Evolutionary conservation across 2,797 vertebrate genomes (phyloP).

Genomic region (Typhlichthys eigenmanni): DNA sequence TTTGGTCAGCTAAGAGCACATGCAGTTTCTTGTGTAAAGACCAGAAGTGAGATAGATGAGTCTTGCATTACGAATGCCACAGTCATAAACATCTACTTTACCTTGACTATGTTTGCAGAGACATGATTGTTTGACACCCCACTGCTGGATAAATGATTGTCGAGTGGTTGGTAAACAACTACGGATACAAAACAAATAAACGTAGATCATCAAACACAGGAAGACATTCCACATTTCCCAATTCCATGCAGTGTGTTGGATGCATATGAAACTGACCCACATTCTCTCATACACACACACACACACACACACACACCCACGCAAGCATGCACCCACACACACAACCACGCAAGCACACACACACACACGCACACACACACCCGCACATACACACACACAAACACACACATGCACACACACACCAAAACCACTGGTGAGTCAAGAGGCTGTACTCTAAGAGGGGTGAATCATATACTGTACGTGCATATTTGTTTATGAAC

Average conservation of each 20-base stretch:
- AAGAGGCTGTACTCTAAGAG: slow-evolving; percentile 21
- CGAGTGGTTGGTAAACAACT: not conserved
- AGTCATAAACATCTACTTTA: no score
- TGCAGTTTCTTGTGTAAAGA: no score
- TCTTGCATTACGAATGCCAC: no score
- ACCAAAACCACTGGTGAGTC: slow-evolving; percentile 27
- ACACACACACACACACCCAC: slow-evolving; percentile 5
- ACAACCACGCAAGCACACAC: not conserved
- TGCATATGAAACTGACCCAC: slow-evolving; percentile 28
- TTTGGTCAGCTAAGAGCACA: no score
- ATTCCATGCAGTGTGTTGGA: slow-evolving; percentile 11
- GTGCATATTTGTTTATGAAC: slow-evolving; percentile 23
- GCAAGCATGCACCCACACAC: not conserved
- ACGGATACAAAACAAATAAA: not conserved
- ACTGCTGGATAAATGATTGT: not conserved
- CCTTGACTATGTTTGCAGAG: not conserved
- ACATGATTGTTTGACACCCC: not conserved
- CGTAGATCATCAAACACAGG: not conserved
- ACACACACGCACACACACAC: slow-evolving; percentile 11
- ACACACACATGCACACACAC: not conserved
- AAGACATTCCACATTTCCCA: slow-evolving; percentile 10
- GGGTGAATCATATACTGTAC: slow-evolving; percentile 41
- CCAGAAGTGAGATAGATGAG: no score
- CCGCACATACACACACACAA: not conserved
- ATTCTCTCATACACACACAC: slow-evolving; percentile 23